These are phyloP conservation scores for Dryadula phaetusa DNA, from an alignment of 2,888 invertebrate genomes.

Conservation along the genomic window DNA sequence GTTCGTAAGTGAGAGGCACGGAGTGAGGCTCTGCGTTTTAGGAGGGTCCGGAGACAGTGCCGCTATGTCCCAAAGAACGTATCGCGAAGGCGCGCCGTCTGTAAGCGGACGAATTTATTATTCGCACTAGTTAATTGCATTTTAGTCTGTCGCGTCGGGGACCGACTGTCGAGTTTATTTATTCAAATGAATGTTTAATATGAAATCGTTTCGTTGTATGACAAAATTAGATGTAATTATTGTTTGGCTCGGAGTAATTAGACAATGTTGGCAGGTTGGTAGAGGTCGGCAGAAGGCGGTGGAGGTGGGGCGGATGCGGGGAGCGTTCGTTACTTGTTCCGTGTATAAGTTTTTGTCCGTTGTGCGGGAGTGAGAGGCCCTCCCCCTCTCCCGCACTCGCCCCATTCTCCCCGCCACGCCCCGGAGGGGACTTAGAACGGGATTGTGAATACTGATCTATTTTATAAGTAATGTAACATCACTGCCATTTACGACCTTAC, in stretches of 20 bases:
- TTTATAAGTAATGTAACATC: conserved; percentile 79
- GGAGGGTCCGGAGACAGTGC: conserved; percentile 77
- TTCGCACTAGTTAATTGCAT: conserved; percentile 48
- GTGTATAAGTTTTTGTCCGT: conserved; percentile 70
- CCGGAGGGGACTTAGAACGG: conserved; percentile 62
- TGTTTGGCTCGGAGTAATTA: conserved; percentile 65
- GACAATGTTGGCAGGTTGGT: conserved; percentile 57
- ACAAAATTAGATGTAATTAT: conserved; percentile 53
- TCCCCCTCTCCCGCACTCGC: not conserved
- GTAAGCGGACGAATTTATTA: conserved; percentile 52
- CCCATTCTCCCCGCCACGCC: conserved; percentile 16
- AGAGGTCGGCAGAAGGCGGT: conserved; percentile 57
- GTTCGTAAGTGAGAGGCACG: conserved; percentile 72
- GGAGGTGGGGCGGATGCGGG: conserved; percentile 51
- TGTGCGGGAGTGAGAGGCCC: conserved; percentile 44
- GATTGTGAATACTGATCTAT: conserved; percentile 70
- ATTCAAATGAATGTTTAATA: conserved; percentile 39
- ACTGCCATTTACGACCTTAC: conserved; percentile 84
- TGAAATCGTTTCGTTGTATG: conserved; percentile 44
- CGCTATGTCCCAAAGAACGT: conserved; percentile 82
- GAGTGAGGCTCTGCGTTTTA: conserved; percentile 79
- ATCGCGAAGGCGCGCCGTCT: conserved; percentile 63
- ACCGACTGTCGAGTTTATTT: conserved; percentile 39
- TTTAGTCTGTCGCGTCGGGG: conserved; percentile 36
- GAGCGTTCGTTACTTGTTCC: conserved; percentile 64